A percentile compares a stretch with the other conserved stretches of the same genome.
phyloP scores from a whole-genome alignment of 2,113 vertebrate genomes.

The Procavia capensis region DNA sequence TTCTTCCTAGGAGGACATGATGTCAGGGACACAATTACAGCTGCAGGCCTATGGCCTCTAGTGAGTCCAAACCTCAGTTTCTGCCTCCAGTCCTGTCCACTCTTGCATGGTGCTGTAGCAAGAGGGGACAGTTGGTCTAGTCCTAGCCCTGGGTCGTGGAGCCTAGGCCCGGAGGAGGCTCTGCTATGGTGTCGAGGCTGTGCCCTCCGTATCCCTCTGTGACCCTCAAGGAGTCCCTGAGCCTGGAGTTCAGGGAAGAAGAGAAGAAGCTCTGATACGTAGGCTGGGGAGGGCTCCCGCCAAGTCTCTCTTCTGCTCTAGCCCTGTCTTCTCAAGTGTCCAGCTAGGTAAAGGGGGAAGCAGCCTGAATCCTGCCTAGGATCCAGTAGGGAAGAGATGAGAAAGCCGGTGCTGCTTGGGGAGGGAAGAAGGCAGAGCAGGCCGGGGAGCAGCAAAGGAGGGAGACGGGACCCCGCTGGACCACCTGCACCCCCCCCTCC shows the following conservation, averaged over 20 bases:
- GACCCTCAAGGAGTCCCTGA: neutral
- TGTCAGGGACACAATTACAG: neutral
- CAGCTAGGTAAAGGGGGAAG: neutral
- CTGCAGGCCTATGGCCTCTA: neutral
- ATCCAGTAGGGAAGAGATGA: neutral
- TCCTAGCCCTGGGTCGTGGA: neutral
- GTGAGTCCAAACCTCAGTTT: no score
- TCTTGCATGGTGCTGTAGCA: neutral
- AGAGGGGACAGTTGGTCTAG: accelerated
- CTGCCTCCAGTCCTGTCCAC: neutral
- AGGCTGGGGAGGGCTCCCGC: neutral
- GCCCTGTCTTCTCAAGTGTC: neutral
- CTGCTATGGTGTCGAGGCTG: accelerated
- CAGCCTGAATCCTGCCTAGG: neutral
- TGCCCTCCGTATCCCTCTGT: accelerated
- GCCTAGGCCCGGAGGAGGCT: neutral
- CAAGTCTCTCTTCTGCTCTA: neutral
- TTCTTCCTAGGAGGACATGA: neutral
- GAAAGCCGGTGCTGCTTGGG: neutral
- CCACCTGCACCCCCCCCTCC: neutral
- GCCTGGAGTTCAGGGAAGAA: neutral
- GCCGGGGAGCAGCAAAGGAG: neutral
- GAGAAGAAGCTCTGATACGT: no score
- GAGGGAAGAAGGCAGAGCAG: neutral
- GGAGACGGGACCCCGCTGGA: neutral